Evolutionary conservation across 2,888 invertebrate species (phyloP).

Genomic region (Seira ritae): DNA sequence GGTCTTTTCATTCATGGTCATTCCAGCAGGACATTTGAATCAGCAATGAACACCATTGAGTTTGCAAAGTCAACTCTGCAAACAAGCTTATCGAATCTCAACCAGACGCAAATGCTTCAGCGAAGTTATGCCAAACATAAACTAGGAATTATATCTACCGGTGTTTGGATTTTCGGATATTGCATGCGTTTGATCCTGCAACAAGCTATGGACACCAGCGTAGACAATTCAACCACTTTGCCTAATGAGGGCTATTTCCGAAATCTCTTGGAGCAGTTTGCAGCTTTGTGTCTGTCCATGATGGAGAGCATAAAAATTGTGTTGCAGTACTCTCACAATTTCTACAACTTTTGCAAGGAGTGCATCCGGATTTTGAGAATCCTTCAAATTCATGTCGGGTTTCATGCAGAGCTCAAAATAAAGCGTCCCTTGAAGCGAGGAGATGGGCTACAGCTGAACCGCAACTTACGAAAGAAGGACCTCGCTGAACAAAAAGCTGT

Average conservation of each 20-base stretch:
- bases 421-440: constrained; percentile 28
- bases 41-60: constrained; percentile 43
- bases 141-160: constrained; percentile 24
- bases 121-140: constrained; percentile 17
- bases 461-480: neutral
- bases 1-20: constrained; percentile 48
- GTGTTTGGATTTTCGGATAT: constrained; percentile 38
- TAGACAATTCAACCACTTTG: neutral
- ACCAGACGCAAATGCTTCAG: too few relatives aligned
- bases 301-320: constrained; percentile 27
- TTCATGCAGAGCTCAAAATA: neutral
- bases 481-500: neutral
- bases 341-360: constrained; percentile 50
- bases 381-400: constrained; percentile 35
- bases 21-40: constrained; percentile 38
- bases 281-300: constrained; percentile 19
- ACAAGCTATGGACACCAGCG: neutral
- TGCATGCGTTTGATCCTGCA: constrained; percentile 26
- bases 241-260: constrained; percentile 29
- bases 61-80: constrained; percentile 10
- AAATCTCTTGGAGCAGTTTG: constrained; percentile 39
- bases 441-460: constrained; percentile 27
- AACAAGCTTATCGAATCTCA: too few relatives aligned
- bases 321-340: constrained; percentile 40
- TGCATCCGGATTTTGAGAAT: constrained; percentile 33